phyloP scores from a whole-genome alignment of 2,113 vertebrate species.

The Microcebus tavaratra region DNA sequence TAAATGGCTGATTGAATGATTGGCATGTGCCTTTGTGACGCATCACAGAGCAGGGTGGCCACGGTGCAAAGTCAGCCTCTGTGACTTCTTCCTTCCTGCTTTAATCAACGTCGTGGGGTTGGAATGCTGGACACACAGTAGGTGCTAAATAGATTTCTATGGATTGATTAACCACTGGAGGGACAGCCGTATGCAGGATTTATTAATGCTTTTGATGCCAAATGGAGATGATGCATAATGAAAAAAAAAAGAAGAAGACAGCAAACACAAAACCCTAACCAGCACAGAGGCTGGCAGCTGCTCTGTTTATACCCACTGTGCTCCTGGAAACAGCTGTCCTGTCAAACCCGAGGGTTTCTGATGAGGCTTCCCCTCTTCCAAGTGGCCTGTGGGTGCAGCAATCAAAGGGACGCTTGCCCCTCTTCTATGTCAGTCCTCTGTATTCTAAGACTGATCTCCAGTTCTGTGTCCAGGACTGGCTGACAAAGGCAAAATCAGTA shows the following conservation, averaged over 20 bases:
- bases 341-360: neutral
- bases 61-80: neutral
- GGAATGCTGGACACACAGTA: conserved; percentile 64
- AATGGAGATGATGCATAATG: neutral
- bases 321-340: conserved; percentile 47
- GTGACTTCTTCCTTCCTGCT: conserved; percentile 48
- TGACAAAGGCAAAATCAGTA: conserved; percentile 60
- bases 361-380: conserved; percentile 43
- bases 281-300: neutral
- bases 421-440: neutral
- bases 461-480: neutral
- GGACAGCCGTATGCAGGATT: conserved; percentile 6
- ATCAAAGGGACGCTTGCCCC: conserved; percentile 21
- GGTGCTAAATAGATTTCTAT: conserved; percentile 62
- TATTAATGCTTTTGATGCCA: conserved; percentile 52
- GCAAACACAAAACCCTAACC: conserved; percentile 1
- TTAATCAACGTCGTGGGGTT: conserved; percentile 4
- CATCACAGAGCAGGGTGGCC: neutral
- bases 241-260: conserved; percentile 8
- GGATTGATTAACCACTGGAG: conserved; percentile 54
- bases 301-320: neutral
- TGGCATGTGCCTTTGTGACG: neutral
- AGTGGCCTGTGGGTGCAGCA: conserved; percentile 11
- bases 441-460: conserved; percentile 4
- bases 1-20: neutral